Evolutionary conservation across 2,113 vertebrate genomes (phyloP).

Genomic region (Rhinolophus sinicus): DNA sequence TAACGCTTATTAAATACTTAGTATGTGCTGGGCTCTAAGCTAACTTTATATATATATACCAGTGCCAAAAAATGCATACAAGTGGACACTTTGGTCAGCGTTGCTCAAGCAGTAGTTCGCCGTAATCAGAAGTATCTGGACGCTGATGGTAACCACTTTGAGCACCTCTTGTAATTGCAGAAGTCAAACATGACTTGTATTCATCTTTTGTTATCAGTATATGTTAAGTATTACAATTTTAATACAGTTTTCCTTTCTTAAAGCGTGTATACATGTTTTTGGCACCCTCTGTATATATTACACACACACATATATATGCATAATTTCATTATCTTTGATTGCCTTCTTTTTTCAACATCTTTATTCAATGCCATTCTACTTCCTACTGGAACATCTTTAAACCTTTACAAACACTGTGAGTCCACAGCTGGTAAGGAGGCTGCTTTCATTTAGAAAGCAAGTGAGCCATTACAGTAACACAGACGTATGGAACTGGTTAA

Average conservation of each 20-base stretch:
- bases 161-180: too few species aligned
- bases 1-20: not conserved
- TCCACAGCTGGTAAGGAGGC: constrained; percentile 53
- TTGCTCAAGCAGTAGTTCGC: too few species aligned
- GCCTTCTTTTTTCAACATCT: constrained; percentile 30
- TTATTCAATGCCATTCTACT: constrained; percentile 44
- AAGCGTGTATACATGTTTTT: too few species aligned
- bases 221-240: too few species aligned
- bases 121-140: too few species aligned
- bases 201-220: too few species aligned
- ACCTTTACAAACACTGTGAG: constrained; percentile 28
- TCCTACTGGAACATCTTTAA: constrained; percentile 36
- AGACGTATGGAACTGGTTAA: not conserved
- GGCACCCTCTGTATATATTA: too few species aligned
- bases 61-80: too few species aligned
- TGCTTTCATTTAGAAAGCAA: constrained; percentile 54
- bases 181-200: too few species aligned
- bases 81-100: too few species aligned
- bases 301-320: not conserved
- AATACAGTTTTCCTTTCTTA: too few species aligned
- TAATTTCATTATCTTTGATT: constrained; percentile 23
- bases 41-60: not conserved
- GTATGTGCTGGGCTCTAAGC: not conserved
- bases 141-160: too few species aligned
- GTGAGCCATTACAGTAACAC: constrained; percentile 26